These are phyloP conservation scores for Spea hammondii DNA, from an alignment of 2,797 vertebrate species.

Conservation along the genomic window DNA sequence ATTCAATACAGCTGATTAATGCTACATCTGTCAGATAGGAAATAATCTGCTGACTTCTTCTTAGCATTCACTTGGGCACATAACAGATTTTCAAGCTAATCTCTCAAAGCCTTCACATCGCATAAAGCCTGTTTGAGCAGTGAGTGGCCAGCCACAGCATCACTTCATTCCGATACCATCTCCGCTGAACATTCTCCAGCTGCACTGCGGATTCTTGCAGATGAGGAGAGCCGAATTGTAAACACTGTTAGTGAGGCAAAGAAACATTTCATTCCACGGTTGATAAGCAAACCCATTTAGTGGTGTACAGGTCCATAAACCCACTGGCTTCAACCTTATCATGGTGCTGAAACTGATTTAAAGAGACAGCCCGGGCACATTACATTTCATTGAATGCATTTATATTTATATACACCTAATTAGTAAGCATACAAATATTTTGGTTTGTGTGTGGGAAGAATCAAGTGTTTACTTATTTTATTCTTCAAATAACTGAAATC, in stretches of 20 bases:
- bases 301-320: constrained; percentile 32
- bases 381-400: not conserved
- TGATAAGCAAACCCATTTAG: constrained; percentile 27
- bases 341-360: not conserved
- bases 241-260: constrained; percentile 1
- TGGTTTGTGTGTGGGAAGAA: not conserved
- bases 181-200: constrained; percentile 30
- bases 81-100: constrained; percentile 27
- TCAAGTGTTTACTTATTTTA: no score
- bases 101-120: constrained; percentile 42
- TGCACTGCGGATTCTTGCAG: constrained; percentile 29
- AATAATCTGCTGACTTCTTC: constrained; percentile 21
- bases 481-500: not conserved
- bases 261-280: constrained; percentile 22
- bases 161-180: not conserved
- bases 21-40: constrained; percentile 29
- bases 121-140: not conserved
- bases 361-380: constrained; percentile 18
- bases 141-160: not conserved
- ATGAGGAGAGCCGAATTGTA: constrained; percentile 39
- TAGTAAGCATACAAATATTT: constrained; percentile 28
- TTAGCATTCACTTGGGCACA: not conserved
- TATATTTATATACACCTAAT: constrained; percentile 27
- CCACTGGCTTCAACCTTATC: constrained; percentile 24
- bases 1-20: not conserved